Evolutionary conservation across 2,888 invertebrate genomes (phyloP), one percentile per base, ranked within the genome.

Genomic region (Ceratothoa steindachneri): DNA sequence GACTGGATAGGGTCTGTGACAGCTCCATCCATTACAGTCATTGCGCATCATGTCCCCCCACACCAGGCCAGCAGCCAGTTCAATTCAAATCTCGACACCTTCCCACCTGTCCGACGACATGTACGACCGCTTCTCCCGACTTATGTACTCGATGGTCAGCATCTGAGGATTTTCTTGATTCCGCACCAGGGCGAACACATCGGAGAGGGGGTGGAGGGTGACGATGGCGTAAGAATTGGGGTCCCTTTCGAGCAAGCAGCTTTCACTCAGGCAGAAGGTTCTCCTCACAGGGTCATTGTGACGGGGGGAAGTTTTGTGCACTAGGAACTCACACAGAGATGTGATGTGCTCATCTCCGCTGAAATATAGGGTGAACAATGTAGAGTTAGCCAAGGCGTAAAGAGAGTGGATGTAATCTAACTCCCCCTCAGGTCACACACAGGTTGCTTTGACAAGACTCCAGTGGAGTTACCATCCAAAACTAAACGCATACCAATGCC

Each of bases 271-370:
- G 83, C 98, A 98, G 30, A 99, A 87, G 0, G 94, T 92, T 73
- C 98, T 88, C 80, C 93, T 88, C 81, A 94, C 91, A 0, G 93
- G 91, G 82, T 95, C 95, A 82, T 89, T 88, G 84, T 93, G 92
- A 89, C 87, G 22, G 92, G 91, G 81, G 88, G 89, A 73, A 81
- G 92, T 89, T 86, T 99, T 99, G 84, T 97, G 94, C 2, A 99
- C 96, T 77, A 90, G 90, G 85, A 99, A 99, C 86, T 99, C 99
- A 19, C 94, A 93, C 77, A 97, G 90, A 0, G 98, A 97, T 1
- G 98, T 99, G 83, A 97, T 90, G 83, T 93, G 93, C 84, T 96
- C 94, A 85, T 99, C 99, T 12, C 91, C 91, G 83, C 97, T 97
- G 84, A 79, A 89, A 86, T 52, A 27, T 74, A 65, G 1, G 51